Evolutionary conservation across 2,113 vertebrate genomes (phyloP).

Genomic region (Taxidea taxus): DNA sequence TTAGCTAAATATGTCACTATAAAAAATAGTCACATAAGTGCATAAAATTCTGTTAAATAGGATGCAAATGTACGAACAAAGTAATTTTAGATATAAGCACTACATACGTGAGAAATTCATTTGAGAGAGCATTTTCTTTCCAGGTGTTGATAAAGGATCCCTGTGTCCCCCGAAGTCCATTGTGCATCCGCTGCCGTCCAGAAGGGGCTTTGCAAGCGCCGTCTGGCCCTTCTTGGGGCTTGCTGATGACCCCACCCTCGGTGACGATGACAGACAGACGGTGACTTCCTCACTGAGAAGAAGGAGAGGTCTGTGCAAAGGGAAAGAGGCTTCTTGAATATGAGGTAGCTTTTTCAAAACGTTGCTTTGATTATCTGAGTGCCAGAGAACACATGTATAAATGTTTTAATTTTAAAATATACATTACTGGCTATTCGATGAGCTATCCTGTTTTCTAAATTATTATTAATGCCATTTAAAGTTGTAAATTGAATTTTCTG

Average conservation of each 20-base stretch:
- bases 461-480: neutral
- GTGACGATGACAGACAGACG: rapidly evolving
- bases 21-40: neutral
- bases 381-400: rapidly evolving
- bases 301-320: neutral
- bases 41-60: neutral
- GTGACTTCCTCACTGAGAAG: rapidly evolving
- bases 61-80: neutral
- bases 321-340: neutral
- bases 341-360: rapidly evolving
- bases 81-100: too few species aligned
- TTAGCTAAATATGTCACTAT: too few species aligned
- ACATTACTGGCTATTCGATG: rapidly evolving
- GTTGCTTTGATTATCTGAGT: neutral
- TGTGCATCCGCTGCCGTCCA: rapidly evolving
- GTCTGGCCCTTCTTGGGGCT: rapidly evolving
- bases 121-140: neutral
- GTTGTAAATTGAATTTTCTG: neutral
- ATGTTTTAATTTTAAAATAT: neutral
- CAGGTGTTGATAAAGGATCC: neutral
- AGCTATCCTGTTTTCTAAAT: rapidly evolving
- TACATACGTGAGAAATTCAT: rapidly evolving
- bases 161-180: rapidly evolving
- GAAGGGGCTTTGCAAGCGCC: rapidly evolving
- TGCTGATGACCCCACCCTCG: rapidly evolving